A percentile compares a stretch with the other conserved stretches of the same genome.
Conservation (phyloP, 2,888 invertebrate species). For the Epinotia nisella region DNA sequence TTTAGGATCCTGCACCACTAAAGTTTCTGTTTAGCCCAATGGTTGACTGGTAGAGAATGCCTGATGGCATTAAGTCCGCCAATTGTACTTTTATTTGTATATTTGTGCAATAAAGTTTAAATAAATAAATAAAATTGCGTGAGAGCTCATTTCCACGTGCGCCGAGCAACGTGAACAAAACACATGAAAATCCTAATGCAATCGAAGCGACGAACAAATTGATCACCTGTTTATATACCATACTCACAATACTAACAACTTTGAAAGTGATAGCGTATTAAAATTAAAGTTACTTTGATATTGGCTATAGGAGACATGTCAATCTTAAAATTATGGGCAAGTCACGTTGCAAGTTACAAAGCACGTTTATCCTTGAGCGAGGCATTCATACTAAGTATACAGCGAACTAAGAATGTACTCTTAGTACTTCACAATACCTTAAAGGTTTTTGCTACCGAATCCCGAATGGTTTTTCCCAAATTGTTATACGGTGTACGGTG, state of each 20-base stretch:
- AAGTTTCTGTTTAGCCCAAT: too few relatives aligned
- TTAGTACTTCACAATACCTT: background rate
- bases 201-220: background rate
- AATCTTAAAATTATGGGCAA: background rate
- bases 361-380: slow-evolving; percentile 20
- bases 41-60: too few relatives aligned
- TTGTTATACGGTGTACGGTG: background rate
- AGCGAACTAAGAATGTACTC: background rate
- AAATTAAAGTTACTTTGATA: background rate
- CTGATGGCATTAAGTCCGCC: too few relatives aligned
- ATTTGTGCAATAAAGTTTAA: too few relatives aligned
- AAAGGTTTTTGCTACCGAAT: too few relatives aligned
- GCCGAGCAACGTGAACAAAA: background rate
- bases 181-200: background rate
- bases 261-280: background rate
- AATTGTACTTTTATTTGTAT: too few relatives aligned
- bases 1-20: too few relatives aligned
- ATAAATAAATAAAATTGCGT: too few relatives aligned
- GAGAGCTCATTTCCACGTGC: background rate
- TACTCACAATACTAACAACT: background rate
- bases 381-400: background rate
- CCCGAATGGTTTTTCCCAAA: background rate
- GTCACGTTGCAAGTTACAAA: slow-evolving; percentile 17
- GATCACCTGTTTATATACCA: background rate
- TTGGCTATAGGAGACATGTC: background rate